These are phyloP conservation scores for Tanypteryx hageni DNA, from an alignment of 2,888 invertebrate genomes.

Conservation along the genomic window DNA sequence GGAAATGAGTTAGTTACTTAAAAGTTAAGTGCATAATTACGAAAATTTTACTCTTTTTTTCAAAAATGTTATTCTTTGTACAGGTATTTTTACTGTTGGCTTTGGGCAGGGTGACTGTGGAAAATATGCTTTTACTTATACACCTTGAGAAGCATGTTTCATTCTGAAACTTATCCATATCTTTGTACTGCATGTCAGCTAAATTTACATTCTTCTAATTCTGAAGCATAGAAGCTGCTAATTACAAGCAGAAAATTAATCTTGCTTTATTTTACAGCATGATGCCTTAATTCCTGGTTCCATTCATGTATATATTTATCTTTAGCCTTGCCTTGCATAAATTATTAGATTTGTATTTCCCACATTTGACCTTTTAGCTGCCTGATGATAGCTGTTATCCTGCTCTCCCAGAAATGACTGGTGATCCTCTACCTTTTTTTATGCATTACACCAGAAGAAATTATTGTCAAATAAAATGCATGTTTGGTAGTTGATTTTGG, in stretches of 20 bases:
- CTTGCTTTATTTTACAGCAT: neutral
- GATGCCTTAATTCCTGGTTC: neutral
- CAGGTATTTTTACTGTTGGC: neutral
- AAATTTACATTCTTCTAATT: slow-evolving; percentile 66
- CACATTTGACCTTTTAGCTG: neutral
- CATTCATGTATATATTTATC: neutral
- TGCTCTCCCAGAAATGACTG: neutral
- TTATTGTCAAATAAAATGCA: neutral
- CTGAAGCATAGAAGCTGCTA: neutral
- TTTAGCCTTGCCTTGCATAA: neutral
- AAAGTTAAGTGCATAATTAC: neutral
- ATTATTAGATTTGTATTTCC: neutral
- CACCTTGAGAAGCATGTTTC: neutral
- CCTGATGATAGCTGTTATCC: neutral
- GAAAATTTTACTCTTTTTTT: neutral
- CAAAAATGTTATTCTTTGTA: neutral
- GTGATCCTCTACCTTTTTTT: neutral
- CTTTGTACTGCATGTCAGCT: neutral
- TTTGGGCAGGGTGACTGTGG: neutral
- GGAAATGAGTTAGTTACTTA: too few relatives aligned
- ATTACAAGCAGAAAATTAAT: neutral
- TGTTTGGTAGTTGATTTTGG: too few relatives aligned
- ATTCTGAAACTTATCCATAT: neutral
- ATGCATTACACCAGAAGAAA: neutral
- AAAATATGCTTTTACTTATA: neutral